Percentiles rank a stretch among this genome's conserved stretches.
Evolutionary conservation across 2,113 vertebrate species (phyloP).

Genomic region (Meriones unguiculatus): DNA sequence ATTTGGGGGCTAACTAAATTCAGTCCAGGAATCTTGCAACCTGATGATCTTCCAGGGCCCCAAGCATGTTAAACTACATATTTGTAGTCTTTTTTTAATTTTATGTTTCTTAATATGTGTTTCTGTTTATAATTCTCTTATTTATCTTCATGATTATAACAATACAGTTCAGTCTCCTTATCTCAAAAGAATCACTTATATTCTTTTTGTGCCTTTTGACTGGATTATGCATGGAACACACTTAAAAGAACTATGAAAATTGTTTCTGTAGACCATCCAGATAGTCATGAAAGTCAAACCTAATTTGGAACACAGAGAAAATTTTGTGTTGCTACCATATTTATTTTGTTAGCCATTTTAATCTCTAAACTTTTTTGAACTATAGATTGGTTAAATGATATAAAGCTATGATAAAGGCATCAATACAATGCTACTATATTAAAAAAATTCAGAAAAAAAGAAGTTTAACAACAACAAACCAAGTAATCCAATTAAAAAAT

Average conservation of each 20-base stretch:
- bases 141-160: not conserved
- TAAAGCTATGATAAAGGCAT: not conserved
- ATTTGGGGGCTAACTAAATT: not conserved
- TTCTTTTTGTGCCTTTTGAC: not conserved
- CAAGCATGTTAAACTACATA: not conserved
- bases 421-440: not conserved
- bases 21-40: not conserved
- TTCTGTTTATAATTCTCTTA: not conserved
- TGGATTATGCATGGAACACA: not conserved
- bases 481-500: too few relatives aligned
- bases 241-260: not conserved
- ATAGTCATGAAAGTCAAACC: not conserved
- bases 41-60: too few relatives aligned
- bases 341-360: not conserved
- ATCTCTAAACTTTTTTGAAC: not conserved
- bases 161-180: not conserved
- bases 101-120: not conserved
- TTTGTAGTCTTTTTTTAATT: not conserved
- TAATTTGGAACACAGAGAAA: not conserved
- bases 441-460: not conserved
- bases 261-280: not conserved
- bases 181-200: not conserved
- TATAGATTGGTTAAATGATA: conserved; percentile 15
- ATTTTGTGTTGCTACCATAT: not conserved
- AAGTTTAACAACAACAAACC: too few relatives aligned